These are phyloP conservation scores for Campodea augens DNA, from an alignment of 1,140 invertebrate genomes.

Conservation along the genomic window DNA sequence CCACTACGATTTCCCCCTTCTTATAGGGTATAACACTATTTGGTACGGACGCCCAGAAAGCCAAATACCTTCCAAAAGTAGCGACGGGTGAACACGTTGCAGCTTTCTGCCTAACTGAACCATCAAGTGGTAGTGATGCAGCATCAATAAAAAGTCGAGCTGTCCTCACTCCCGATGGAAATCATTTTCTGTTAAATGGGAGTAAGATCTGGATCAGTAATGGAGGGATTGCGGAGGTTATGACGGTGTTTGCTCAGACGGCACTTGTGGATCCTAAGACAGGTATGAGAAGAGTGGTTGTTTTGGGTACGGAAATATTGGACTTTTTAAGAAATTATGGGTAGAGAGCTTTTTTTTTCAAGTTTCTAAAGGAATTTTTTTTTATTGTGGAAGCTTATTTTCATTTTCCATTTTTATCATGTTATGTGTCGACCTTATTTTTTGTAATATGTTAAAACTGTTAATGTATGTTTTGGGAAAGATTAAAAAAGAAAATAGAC, in stretches of 20 bases:
- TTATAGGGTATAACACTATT: conserved; percentile 86
- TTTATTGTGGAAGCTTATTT: too few species aligned
- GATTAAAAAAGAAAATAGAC: too few species aligned
- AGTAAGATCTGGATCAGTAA: conserved; percentile 99
- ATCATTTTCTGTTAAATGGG: conserved; percentile 87
- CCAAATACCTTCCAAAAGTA: conserved; percentile 79
- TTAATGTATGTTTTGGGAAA: too few species aligned
- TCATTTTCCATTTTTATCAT: too few species aligned
- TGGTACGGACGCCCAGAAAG: conserved; percentile 72
- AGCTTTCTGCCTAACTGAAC: conserved; percentile 95
- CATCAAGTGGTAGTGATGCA: conserved; percentile 83
- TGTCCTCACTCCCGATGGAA: conserved; percentile 65
- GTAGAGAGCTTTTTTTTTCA: too few species aligned
- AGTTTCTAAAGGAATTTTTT: too few species aligned
- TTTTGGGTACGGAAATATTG: conserved; percentile 48
- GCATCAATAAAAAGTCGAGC: conserved; percentile 65
- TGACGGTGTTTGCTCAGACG: conserved; percentile 67
- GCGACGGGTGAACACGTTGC: conserved; percentile 64
- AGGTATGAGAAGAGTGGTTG: conserved; percentile 59
- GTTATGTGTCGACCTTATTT: too few species aligned
- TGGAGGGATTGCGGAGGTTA: conserved; percentile 63
- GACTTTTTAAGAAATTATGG: too few species aligned
- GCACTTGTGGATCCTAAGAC: conserved; percentile 49
- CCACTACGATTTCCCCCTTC: too few species aligned
- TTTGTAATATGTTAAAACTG: too few species aligned